A percentile compares a stretch with the other conserved stretches of the same genome.
phyloP scores from a whole-genome alignment of 2,797 vertebrate species.

The Melanotaenia pygmaea region DNA sequence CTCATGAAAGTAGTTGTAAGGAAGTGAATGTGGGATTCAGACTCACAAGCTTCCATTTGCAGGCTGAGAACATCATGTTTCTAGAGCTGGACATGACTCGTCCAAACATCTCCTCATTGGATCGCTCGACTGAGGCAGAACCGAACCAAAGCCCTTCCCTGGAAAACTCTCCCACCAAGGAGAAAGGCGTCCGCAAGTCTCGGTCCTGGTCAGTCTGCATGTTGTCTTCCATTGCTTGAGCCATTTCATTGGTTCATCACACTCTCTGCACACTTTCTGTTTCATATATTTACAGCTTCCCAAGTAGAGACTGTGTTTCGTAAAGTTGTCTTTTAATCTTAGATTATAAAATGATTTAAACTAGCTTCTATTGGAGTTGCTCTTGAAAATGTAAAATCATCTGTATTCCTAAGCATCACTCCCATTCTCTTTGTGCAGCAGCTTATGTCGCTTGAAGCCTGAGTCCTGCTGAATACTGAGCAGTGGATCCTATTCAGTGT shows the following conservation, averaged over 20 bases:
- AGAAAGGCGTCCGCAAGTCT: constrained; percentile 87
- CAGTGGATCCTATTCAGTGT: no score
- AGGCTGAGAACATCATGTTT: constrained; percentile 97
- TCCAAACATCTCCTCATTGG: constrained; percentile 86
- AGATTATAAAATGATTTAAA: not conserved
- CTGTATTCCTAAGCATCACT: no score
- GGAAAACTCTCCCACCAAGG: constrained; percentile 84
- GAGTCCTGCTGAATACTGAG: not conserved
- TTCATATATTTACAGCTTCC: not conserved
- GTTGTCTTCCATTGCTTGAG: not conserved
- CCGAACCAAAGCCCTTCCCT: constrained; percentile 82
- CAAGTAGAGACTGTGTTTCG: not conserved
- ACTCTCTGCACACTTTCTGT: not conserved
- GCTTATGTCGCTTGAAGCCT: not conserved
- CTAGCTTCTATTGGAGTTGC: not conserved
- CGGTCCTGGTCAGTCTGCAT: constrained; percentile 87
- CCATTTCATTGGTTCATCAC: not conserved
- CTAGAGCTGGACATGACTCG: constrained; percentile 92
- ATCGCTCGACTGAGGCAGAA: constrained; percentile 81
- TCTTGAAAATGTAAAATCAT: not conserved
- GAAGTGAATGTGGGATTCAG: not conserved
- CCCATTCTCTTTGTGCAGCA: not conserved
- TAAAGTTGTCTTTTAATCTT: not conserved
- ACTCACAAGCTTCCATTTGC: not conserved
- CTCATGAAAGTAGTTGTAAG: not conserved